Evolutionary conservation across 2,113 vertebrate genomes (phyloP), one percentile per base, ranked within the genome.

Genomic region (Lota lota): DNA sequence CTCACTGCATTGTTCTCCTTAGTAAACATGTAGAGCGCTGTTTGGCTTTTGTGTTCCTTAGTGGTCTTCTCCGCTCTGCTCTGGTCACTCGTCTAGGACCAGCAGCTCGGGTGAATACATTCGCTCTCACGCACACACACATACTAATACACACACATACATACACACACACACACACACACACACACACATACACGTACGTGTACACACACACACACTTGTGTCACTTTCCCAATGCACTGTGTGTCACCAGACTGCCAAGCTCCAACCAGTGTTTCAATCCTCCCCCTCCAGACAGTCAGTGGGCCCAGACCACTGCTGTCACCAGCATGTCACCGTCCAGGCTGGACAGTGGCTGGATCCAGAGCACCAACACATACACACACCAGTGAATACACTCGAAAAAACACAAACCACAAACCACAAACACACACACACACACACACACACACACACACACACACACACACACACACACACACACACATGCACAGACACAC

Each of bases 151-250:
- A 62, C 21, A 24, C 10, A 51, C 10, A 51, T 7, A 51, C 50
- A 53, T 10, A 53, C 51, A 53, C 51, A 53, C 12, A 3, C 19
- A 12, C 11, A 68, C 21, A 67, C 67, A 69, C 73, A 62, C 65
- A n/a, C 64, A 61, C n/a, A 22, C 21, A 71, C 22, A 60, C 22
- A 50, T n/a, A n/a, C 58, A 64, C 50, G 20, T 3, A 60, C 54
- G 21, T 6, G 7, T 6, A 3, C 60, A 61, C 22, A 28, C 60
- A 28, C 22, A 28, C 60, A 4, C 60, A 61, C 40, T 12, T 50
- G 40, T 6, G 5, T 17, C 51, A 17, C 51, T 5, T 53, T 17
- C 51, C 51, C 51, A 12, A 53, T 33, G 28, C 51, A 15, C 12
- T 53, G 12, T 12, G 51, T 53, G 51, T 53, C 51, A 17, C 51